Base-by-base conservation (phyloP, 2,113 vertebrate genomes). In the Chiloscyllium plagiosum region DNA sequence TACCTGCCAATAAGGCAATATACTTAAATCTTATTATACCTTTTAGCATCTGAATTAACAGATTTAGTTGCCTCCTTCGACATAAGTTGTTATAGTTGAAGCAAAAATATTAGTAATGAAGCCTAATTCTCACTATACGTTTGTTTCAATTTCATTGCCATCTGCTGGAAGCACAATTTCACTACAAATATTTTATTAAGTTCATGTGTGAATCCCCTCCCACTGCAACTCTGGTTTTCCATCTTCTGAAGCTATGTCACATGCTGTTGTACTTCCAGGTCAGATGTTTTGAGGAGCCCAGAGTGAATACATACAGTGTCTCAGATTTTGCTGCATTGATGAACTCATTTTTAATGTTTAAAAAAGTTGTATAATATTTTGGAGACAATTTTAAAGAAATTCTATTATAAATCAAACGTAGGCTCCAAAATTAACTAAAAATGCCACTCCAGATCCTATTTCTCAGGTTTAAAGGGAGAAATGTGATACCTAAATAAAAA, bases 131-230 rank as follows among this genome's bases (percentile, higher is more conserved):
- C 26, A 90, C 50, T 5, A 26, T 89, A 56, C 1, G 56, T 61
- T 61, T 90, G 96, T 96, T 96, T 96, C 96, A 96, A 96, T 96
- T 96, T 94, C 97, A 96, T 97, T 97, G 97, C 97, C 97, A 97
- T 96, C 97, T 97, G 96, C 97, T 97, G 97, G 96, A 95, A 96
- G 93, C 20, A 2, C 12, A 13, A 72, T 95, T 76, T 72, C 47
- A 95, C 42, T 95, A 72, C 94, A 95, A 52, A 76, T 66, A 87
- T 80, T 95, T 83, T 95, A 70, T 66, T 78, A 42, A 69, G 65
- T n/a, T 72, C 33, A 72, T 50, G 68, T 52, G 65, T 89, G 96
- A 96, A 93, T 95, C 83, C 96, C 96, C 70, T 96, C 96, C 80
- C 72, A 61, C 95, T 94, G 42, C 50, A 26, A 96, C 96, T 93